Evolutionary conservation across 2,888 invertebrate species (phyloP).

Genomic region (Drosophila meridionalis): DNA sequence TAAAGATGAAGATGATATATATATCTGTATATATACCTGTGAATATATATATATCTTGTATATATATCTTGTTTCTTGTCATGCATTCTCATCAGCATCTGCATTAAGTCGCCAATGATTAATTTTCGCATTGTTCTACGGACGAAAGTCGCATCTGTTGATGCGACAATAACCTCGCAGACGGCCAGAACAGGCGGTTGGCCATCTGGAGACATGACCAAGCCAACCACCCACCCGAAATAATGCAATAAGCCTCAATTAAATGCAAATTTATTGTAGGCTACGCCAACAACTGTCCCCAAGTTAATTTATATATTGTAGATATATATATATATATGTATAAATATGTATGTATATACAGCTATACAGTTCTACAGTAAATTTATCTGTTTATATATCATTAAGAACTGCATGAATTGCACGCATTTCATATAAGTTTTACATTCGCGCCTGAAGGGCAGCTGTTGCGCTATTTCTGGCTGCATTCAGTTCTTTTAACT

Average conservation of each 20-base stretch:
- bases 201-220: slow-evolving; percentile 46
- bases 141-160: slow-evolving; percentile 66
- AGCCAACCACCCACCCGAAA: slow-evolving; percentile 40
- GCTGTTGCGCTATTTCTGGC: neutral
- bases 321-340: slow-evolving; percentile 5
- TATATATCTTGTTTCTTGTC: slow-evolving; percentile 9
- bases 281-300: slow-evolving; percentile 28
- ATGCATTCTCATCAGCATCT: slow-evolving; percentile 39
- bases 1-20: slow-evolving; percentile 2
- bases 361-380: neutral
- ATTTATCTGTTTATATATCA: slow-evolving; percentile 12
- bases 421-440: neutral
- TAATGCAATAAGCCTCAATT: slow-evolving; percentile 73
- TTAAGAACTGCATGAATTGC: slow-evolving; percentile 8
- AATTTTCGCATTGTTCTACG: slow-evolving; percentile 68
- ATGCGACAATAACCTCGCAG: slow-evolving; percentile 68
- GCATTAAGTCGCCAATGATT: slow-evolving; percentile 67
- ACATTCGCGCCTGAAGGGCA: neutral
- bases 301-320: slow-evolving; percentile 4
- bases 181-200: slow-evolving; percentile 34
- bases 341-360: neutral
- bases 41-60: slow-evolving; percentile 25
- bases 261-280: slow-evolving; percentile 76
- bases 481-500: neutral
- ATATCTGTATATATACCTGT: slow-evolving; percentile 22